phyloP scores from a whole-genome alignment of 2,888 invertebrate species.

The Allygus modestus region DNA sequence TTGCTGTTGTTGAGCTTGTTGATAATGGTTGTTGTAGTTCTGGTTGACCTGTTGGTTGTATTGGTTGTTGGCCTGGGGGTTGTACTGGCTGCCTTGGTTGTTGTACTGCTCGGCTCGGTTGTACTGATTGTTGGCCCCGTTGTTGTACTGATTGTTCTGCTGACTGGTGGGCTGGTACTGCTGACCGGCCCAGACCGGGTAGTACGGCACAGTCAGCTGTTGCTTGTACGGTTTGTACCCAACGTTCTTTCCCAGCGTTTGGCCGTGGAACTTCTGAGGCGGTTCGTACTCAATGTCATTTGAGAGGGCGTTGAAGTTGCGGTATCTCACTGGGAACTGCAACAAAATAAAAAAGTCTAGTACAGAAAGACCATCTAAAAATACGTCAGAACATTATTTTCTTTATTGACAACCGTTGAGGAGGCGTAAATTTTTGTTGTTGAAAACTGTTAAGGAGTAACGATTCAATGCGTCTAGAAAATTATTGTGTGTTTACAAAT shows the following conservation, averaged over 20 bases:
- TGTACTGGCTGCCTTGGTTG: conserved; percentile 15
- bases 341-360: conserved; percentile 21
- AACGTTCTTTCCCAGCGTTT: conserved; percentile 43
- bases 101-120: neutral
- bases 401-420: no score
- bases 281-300: conserved; percentile 58
- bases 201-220: conserved; percentile 14
- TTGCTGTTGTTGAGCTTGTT: no score
- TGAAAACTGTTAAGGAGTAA: no score
- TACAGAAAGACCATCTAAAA: no score
- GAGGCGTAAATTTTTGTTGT: no score
- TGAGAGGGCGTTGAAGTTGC: conserved; percentile 40
- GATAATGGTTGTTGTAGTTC: neutral
- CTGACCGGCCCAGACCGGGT: conserved; percentile 3
- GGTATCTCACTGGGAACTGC: conserved; percentile 66
- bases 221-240: conserved; percentile 55
- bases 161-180: conserved; percentile 9
- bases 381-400: no score
- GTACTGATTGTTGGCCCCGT: conserved; percentile 45
- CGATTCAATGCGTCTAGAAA: no score
- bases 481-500: no score
- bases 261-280: conserved; percentile 35
- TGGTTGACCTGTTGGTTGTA: conserved; percentile 9
- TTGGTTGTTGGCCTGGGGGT: neutral
- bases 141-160: conserved; percentile 30